Evolutionary conservation across 2,888 invertebrate genomes (phyloP).

Genomic region (Trachelus troglodyta): DNA sequence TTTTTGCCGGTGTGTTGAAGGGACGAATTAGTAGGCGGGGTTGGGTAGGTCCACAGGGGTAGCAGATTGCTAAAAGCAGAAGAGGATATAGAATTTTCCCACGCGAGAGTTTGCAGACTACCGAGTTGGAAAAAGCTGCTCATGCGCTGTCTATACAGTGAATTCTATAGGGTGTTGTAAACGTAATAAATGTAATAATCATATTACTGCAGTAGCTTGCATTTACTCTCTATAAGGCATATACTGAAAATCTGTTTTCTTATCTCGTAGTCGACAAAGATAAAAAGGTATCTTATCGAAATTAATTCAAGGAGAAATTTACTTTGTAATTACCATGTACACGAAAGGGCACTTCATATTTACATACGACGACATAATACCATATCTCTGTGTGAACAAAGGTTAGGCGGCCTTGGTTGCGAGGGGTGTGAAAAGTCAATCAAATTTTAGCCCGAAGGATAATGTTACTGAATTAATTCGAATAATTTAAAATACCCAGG

Average conservation of each 20-base stretch:
- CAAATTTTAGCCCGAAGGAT: not conserved
- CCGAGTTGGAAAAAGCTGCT: not conserved
- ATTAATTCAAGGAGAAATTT: not conserved
- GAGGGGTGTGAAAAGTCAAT: not conserved
- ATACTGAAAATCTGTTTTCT: not conserved
- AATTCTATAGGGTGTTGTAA: not conserved
- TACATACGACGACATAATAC: not conserved
- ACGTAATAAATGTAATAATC: not conserved
- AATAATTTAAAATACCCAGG: not conserved
- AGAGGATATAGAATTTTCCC: not conserved
- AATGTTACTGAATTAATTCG: not conserved
- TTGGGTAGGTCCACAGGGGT: not conserved
- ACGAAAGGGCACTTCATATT: not conserved
- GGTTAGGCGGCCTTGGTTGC: not conserved
- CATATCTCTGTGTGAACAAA: not conserved
- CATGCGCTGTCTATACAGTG: not conserved
- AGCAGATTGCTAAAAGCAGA: not conserved
- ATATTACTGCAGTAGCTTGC: not conserved
- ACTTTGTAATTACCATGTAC: not conserved
- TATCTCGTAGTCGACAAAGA: not conserved
- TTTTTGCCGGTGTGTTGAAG: not conserved
- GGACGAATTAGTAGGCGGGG: not conserved
- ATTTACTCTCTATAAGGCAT: not conserved
- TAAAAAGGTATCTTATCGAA: not conserved
- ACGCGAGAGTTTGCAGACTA: constrained; percentile 1